Conservation (phyloP, 2,113 vertebrate genomes). For the Chaetorhynchus papuensis region DNA sequence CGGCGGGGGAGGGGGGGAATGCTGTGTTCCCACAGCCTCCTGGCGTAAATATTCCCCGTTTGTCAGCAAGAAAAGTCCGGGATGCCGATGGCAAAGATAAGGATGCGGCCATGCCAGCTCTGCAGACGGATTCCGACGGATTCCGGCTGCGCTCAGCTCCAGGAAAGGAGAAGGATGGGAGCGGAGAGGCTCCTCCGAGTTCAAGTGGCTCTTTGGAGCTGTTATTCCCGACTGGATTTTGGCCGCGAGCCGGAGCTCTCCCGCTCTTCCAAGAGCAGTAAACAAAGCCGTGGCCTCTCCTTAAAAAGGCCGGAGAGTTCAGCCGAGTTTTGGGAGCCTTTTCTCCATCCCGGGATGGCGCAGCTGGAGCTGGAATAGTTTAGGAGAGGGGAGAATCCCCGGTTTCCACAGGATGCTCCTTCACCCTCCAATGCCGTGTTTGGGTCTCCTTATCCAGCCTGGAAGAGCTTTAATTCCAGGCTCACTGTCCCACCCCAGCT, state of each 20-base stretch:
- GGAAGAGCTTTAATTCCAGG: background rate
- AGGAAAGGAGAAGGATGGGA: background rate
- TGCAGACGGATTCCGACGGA: background rate
- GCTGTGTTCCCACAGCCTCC: constrained; percentile 8
- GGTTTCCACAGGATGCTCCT: accelerated
- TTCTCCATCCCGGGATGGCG: background rate
- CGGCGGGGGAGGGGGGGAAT: background rate
- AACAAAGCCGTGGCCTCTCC: background rate
- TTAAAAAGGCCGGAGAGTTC: background rate
- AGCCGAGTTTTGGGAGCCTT: background rate
- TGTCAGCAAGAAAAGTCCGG: background rate
- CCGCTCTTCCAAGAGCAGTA: background rate
- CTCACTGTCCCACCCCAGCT: background rate
- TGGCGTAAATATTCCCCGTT: background rate
- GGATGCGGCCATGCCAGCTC: background rate
- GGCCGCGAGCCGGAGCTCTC: background rate
- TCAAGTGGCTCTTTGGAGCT: background rate
- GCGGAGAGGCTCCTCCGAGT: background rate
- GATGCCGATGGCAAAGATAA: constrained; percentile 55
- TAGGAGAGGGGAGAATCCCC: background rate
- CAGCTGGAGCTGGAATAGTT: background rate
- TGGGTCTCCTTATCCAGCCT: background rate
- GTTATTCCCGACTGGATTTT: background rate
- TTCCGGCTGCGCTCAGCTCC: background rate
- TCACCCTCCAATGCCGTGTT: background rate